Evolutionary conservation across 2,113 vertebrate species (phyloP).

Genomic region (Rhinopomastus cyanomelas): DNA sequence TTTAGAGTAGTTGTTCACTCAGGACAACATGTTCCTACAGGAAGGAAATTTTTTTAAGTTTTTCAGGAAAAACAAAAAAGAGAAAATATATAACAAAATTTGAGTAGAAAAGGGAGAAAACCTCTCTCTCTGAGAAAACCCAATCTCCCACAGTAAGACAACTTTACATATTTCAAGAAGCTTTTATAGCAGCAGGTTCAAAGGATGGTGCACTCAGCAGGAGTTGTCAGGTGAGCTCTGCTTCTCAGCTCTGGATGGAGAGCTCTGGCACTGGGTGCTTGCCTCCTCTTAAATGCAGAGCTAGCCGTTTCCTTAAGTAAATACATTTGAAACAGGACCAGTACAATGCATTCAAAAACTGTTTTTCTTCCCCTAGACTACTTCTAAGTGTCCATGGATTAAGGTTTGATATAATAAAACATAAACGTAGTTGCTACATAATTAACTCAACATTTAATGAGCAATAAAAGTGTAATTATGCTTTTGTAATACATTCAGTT

Average conservation of each 20-base stretch:
- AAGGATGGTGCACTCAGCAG: not conserved
- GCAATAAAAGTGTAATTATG: slow-evolving; percentile 74
- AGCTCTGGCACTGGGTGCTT: not conserved
- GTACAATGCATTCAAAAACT: not conserved
- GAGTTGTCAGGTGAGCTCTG: not conserved
- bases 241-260: not conserved
- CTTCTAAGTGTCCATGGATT: not conserved
- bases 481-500: slow-evolving; percentile 58
- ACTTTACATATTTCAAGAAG: not conserved
- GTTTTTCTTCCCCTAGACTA: not conserved
- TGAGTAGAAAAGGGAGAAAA: not conserved
- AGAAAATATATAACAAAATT: not conserved
- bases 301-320: not conserved
- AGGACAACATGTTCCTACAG: not conserved
- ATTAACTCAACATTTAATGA: slow-evolving; percentile 74
- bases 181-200: not conserved
- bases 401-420: slow-evolving; percentile 11
- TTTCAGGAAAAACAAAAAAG: not conserved
- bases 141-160: not conserved
- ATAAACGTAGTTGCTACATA: slow-evolving; percentile 62
- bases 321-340: not conserved
- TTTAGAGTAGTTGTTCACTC: not conserved
- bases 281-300: not conserved
- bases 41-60: too few species aligned
- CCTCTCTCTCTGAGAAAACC: not conserved